phyloP scores from a whole-genome alignment of 1,140 invertebrate genomes.

The Mercenaria mercenaria region DNA sequence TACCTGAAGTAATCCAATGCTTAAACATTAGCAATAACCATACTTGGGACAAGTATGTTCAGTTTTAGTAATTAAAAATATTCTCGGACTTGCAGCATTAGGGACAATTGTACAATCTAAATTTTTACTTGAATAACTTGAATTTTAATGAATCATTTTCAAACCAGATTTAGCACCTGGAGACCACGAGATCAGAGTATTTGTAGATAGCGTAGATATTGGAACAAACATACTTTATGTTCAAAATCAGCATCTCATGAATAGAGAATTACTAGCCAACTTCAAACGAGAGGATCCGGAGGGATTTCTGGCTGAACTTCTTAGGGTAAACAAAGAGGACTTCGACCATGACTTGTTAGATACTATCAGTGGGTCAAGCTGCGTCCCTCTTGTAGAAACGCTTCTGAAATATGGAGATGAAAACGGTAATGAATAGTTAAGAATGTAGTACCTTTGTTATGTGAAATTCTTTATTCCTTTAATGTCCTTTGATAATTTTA shows the following conservation, averaged over 20 bases:
- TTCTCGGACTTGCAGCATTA: too few species aligned
- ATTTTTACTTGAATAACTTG: too few species aligned
- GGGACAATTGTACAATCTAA: too few species aligned
- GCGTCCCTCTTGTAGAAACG: background rate
- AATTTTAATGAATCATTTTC: too few species aligned
- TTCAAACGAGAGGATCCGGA: background rate
- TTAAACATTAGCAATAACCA: too few species aligned
- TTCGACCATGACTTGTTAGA: background rate
- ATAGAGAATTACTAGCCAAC: background rate
- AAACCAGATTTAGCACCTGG: background rate
- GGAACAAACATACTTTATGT: background rate
- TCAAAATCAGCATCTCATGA: too few species aligned
- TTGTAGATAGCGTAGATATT: background rate
- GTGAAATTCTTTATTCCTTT: too few species aligned
- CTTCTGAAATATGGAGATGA: slow-evolving; percentile 5
- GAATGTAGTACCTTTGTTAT: too few species aligned
- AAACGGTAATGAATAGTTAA: background rate
- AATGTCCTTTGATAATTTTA: too few species aligned
- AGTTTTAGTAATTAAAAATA: too few species aligned
- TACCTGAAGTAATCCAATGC: too few species aligned
- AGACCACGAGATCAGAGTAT: background rate
- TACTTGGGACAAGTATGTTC: too few species aligned
- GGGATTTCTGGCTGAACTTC: background rate
- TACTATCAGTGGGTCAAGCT: background rate
- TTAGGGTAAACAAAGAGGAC: background rate